A percentile compares a stretch with the other conserved stretches of the same genome.
Conservation (phyloP, 2,113 vertebrate genomes). For the Pelecanus crispus region DNA sequence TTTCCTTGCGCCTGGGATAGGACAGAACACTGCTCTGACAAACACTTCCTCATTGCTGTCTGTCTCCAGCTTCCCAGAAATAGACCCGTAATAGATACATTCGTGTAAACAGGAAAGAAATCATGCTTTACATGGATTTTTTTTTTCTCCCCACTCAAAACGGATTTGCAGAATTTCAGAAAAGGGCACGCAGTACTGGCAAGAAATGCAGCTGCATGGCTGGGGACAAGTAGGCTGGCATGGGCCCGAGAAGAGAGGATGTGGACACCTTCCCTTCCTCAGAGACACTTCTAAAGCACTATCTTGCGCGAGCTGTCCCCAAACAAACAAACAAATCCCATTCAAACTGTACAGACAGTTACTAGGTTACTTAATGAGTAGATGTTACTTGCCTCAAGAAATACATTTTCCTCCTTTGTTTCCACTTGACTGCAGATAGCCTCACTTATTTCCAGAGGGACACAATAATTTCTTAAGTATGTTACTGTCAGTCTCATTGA, state of each 20-base stretch:
- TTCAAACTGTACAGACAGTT: background rate
- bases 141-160: background rate
- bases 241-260: background rate
- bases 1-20: background rate
- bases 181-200: background rate
- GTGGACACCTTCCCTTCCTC: background rate
- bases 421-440: background rate
- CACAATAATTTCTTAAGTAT: background rate
- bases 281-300: background rate
- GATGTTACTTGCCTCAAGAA: background rate
- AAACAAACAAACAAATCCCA: background rate
- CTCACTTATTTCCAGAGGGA: background rate
- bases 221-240: background rate
- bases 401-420: background rate
- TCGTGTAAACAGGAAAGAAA: background rate
- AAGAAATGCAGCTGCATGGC: background rate
- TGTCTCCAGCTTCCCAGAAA: background rate
- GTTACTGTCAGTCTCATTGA: background rate
- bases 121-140: background rate
- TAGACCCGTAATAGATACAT: background rate
- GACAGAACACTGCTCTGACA: background rate
- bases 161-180: background rate
- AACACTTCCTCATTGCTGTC: background rate
- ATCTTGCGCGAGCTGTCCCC: no score
- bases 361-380: background rate